Evolutionary conservation across 2,113 vertebrate species (phyloP), one percentile per base, ranked within the genome.

Genomic region (Aleadryas rufinucha): DNA sequence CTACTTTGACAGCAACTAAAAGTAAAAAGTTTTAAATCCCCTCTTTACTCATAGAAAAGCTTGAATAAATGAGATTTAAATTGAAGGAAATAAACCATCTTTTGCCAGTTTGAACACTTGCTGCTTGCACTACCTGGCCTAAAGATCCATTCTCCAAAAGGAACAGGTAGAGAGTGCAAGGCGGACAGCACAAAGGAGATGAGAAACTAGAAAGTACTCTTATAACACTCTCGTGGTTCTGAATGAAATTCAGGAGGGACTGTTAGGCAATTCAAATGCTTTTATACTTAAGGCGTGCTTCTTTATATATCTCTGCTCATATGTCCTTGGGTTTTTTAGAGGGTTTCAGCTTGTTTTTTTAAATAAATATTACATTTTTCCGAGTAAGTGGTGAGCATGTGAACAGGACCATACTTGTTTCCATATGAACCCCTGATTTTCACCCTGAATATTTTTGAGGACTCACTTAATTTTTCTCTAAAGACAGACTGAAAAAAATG

Each of bases 261-360:
- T 16, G 44, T 12, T 31, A 74, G 11, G 26, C 30, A 60, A 20
- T 80, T 64, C 9, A 85, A 75, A 80, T 20, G 11, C 4, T 75
- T 37, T 56, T 52, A 19, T 27, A n/a, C 23, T 49, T 65, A 93
- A 86, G 26, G 2, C 9, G 16, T 54, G 8, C 47, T 26, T 77
- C 16, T 70, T 90, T 65, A 54, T 21, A 64, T 56, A 50, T 41
- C 19, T 52, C 37, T 37, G 8, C 17, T 69, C 18, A 14, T 17
- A 49, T 14, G 12, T 27, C 27, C 11, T 75, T 22, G 41, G 27
- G 8, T 61, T 79, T 75, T 86, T 11, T 22, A 17, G 13, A 82
- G 15, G 5, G 11, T 42, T 82, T 78, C 2, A 2, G 20, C 10
- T 20, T 21, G 0, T 1, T 28, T 56, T 76, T 68, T 42, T 10